A percentile compares a stretch with the other conserved stretches of the same genome.
phyloP scores from a whole-genome alignment of 1,140 invertebrate genomes.

The Nixonia krombeini region DNA sequence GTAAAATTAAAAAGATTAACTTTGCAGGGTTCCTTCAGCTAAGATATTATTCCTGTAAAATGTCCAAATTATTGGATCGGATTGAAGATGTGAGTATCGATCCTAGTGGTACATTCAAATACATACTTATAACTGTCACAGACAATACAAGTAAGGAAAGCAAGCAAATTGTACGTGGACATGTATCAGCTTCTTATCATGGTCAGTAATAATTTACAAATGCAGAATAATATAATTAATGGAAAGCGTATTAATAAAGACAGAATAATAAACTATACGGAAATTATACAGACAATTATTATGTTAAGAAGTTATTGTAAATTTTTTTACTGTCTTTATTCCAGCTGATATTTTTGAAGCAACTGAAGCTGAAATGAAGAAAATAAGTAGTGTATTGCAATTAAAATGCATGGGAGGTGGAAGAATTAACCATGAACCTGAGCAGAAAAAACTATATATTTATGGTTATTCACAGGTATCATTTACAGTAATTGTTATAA shows the following conservation, averaged over 20 bases:
- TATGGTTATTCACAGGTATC: conserved; percentile 89
- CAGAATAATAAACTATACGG: too few relatives aligned
- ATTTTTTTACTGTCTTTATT: conserved; percentile 53
- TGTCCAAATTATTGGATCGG: conserved; percentile 65
- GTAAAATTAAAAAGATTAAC: too few relatives aligned
- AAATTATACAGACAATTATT: too few relatives aligned
- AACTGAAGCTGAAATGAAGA: conserved; percentile 70
- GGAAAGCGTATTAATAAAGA: too few relatives aligned
- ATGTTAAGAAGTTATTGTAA: too few relatives aligned
- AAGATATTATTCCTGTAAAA: conserved; percentile 34
- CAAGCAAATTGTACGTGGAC: conserved; percentile 83
- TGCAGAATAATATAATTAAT: too few relatives aligned
- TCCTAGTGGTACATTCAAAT: conserved; percentile 85
- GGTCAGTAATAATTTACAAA: conserved; percentile 67
- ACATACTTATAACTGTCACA: conserved; percentile 85
- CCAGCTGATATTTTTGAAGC: conserved; percentile 80
- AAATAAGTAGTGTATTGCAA: conserved; percentile 68
- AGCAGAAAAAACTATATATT: conserved; percentile 83
- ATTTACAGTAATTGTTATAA: neutral
- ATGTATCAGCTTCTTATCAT: conserved; percentile 79
- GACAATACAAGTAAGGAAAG: conserved; percentile 66
- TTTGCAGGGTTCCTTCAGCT: too few relatives aligned
- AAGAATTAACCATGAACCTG: conserved; percentile 83
- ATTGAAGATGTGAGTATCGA: conserved; percentile 88
- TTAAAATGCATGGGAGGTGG: conserved; percentile 87